These are phyloP conservation scores for Platichthys stellatus DNA, from an alignment of 2,113 vertebrate species.

Conservation along the genomic window DNA sequence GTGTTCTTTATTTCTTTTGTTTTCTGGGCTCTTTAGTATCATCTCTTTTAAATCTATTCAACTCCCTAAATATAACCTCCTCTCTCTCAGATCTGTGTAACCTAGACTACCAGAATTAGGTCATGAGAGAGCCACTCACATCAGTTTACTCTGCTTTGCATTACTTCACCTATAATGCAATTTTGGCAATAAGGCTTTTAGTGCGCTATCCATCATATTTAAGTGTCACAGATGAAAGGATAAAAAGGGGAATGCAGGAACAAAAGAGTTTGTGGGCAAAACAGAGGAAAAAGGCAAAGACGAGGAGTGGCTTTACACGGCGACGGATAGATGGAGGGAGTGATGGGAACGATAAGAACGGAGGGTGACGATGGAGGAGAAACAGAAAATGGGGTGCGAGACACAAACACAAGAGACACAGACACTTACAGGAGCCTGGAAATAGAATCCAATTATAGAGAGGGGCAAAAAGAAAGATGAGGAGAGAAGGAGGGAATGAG, in stretches of 20 bases:
- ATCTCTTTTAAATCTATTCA: conserved; percentile 35
- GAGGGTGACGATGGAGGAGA: conserved; percentile 80
- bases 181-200: conserved; percentile 55
- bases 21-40: conserved; percentile 8
- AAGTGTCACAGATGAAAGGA: conserved; percentile 32
- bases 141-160: conserved; percentile 59
- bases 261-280: conserved; percentile 29
- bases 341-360: conserved; percentile 61
- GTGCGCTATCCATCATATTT: conserved; percentile 36
- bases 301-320: conserved; percentile 38
- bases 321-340: conserved; percentile 65
- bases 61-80: conserved; percentile 68
- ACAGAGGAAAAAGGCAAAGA: not conserved
- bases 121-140: conserved; percentile 67
- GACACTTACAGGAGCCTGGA: conserved; percentile 83
- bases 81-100: conserved; percentile 64
- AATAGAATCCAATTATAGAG: conserved; percentile 88
- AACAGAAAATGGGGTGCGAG: conserved; percentile 85
- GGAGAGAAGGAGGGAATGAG: conserved; percentile 57
- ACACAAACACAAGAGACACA: conserved; percentile 83
- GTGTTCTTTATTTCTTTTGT: conserved; percentile 1
- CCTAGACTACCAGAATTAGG: conserved; percentile 75
- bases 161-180: conserved; percentile 48
- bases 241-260: conserved; percentile 30
- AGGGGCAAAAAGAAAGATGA: conserved; percentile 75